These are phyloP conservation scores for Tridacna gigas DNA, from an alignment of 2,888 invertebrate genomes.

Conservation along the genomic window DNA sequence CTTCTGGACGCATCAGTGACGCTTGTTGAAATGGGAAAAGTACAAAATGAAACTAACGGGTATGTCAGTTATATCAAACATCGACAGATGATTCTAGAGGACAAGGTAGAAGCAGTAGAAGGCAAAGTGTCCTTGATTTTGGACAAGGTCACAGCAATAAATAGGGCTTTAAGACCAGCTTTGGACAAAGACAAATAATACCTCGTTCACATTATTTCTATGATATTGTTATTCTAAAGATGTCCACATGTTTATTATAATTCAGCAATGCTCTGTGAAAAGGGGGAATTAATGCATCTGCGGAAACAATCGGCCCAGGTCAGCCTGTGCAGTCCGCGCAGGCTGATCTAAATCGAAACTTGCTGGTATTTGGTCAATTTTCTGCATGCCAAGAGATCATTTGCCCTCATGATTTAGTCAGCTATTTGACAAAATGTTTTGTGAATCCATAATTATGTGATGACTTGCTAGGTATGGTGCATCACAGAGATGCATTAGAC, in stretches of 20 bases:
- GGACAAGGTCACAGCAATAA: conserved; percentile 52
- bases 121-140: conserved; percentile 52
- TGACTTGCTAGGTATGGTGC: background rate
- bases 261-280: no score
- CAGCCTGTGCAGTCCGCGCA: no score
- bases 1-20: conserved; percentile 79
- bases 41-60: conserved; percentile 68
- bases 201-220: background rate
- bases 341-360: no score
- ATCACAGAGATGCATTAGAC: no score
- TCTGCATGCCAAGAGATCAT: no score
- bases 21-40: conserved; percentile 77
- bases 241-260: no score
- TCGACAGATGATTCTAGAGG: conserved; percentile 70
- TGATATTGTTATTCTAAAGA: background rate
- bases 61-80: conserved; percentile 62
- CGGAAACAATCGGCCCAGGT: no score
- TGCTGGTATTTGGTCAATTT: no score
- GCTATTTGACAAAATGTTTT: no score
- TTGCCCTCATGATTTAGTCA: background rate
- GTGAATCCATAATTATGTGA: background rate
- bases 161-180: conserved; percentile 43
- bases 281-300: no score
- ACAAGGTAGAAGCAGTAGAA: conserved; percentile 59
- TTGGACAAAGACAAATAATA: conserved; percentile 27